Conservation (phyloP, 2,113 vertebrate genomes). For the Lepus americanus region DNA sequence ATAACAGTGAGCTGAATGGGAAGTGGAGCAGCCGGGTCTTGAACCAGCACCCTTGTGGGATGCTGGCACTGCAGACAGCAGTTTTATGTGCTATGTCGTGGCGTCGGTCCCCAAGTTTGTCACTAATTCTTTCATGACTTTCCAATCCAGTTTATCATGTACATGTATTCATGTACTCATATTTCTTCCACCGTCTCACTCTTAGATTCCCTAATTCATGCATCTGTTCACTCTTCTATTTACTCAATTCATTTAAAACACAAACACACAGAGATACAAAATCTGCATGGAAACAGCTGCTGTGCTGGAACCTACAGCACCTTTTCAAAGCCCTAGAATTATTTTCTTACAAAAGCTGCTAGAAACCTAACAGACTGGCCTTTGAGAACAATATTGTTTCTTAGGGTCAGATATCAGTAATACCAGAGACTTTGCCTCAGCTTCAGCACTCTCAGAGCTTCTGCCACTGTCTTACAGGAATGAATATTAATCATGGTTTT, state of each 20-base stretch:
- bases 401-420: neutral
- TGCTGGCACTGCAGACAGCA: no score
- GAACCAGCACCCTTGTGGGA: no score
- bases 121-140: neutral
- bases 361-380: fast-evolving
- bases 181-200: neutral
- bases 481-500: neutral
- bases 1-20: no score
- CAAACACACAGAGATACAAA: fast-evolving
- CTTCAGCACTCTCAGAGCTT: neutral
- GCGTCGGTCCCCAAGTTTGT: no score
- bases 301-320: neutral
- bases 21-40: no score
- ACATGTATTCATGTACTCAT: neutral
- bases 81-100: no score
- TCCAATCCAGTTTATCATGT: neutral
- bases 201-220: neutral
- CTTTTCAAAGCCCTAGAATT: neutral
- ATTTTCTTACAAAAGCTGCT: neutral
- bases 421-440: neutral
- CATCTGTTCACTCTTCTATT: neutral
- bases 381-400: neutral
- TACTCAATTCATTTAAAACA: neutral
- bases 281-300: neutral
- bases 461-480: neutral